Evolutionary conservation across 2,888 invertebrate species (phyloP).

Genomic region (Bruchidius siliquastri): DNA sequence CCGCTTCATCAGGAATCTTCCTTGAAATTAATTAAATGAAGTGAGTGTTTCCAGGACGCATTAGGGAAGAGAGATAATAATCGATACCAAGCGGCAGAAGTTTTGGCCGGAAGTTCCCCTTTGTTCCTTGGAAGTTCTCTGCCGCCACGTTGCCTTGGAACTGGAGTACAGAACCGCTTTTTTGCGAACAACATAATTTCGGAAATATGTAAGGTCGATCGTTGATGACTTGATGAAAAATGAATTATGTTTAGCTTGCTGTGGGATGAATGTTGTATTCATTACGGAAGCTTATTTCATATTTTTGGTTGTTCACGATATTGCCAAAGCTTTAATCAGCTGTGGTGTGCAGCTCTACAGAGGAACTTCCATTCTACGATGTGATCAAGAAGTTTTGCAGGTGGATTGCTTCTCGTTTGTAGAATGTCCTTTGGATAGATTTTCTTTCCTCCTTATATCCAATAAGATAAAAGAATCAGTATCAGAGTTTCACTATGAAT

Average conservation of each 20-base stretch:
- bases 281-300: no score
- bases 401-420: no score
- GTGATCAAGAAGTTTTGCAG: no score
- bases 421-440: no score
- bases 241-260: no score
- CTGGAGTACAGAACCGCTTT: neutral
- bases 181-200: neutral
- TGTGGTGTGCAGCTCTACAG: no score
- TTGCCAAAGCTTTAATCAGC: no score
- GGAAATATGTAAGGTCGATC: neutral
- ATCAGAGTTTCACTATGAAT: no score
- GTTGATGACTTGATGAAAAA: neutral
- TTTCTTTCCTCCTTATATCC: no score
- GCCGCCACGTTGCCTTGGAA: neutral
- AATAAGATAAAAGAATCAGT: no score
- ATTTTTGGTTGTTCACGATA: no score
- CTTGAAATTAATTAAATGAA: conserved; percentile 35
- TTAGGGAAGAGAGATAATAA: conserved; percentile 28
- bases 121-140: conserved; percentile 8
- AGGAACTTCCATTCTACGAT: no score
- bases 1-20: conserved; percentile 35
- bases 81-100: conserved; percentile 24
- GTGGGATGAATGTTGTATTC: neutral
- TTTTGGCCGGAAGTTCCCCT: conserved; percentile 8
- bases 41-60: conserved; percentile 34